phyloP scores from a whole-genome alignment of 1,140 invertebrate genomes.

The Drosophila ambigua region DNA sequence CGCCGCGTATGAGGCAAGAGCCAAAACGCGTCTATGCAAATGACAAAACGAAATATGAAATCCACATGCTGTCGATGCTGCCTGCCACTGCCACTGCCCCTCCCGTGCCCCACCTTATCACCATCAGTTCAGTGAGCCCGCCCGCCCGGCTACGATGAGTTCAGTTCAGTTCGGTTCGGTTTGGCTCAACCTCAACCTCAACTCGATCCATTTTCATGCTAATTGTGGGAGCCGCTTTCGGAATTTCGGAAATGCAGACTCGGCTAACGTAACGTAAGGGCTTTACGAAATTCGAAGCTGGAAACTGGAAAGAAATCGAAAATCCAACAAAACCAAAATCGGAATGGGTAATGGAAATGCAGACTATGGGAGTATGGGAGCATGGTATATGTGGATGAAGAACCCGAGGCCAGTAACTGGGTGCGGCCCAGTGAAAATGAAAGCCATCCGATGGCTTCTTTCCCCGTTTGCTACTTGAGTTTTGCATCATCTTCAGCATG shows the following conservation, averaged over 20 bases:
- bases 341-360: constrained; percentile 29
- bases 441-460: constrained; percentile 27
- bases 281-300: constrained; percentile 30
- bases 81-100: neutral
- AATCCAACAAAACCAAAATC: constrained; percentile 24
- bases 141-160: neutral
- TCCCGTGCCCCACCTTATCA: no score
- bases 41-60: constrained; percentile 33
- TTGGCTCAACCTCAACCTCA: no score
- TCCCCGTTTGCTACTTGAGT: no score
- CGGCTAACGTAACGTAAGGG: constrained; percentile 20
- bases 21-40: constrained; percentile 44
- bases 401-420: constrained; percentile 7
- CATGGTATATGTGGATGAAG: no score
- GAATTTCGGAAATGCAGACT: constrained; percentile 74
- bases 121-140: no score
- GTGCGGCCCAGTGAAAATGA: constrained; percentile 54
- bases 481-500: constrained; percentile 9
- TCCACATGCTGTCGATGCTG: constrained; percentile 15
- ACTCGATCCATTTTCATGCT: constrained; percentile 68
- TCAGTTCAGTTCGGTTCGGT: neutral
- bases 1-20: constrained; percentile 29
- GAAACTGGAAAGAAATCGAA: constrained; percentile 30
- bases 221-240: constrained; percentile 65
- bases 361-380: constrained; percentile 25